Evolutionary conservation across 2,797 vertebrate genomes (phyloP).

Genomic region (Gambusia yucatana): DNA sequence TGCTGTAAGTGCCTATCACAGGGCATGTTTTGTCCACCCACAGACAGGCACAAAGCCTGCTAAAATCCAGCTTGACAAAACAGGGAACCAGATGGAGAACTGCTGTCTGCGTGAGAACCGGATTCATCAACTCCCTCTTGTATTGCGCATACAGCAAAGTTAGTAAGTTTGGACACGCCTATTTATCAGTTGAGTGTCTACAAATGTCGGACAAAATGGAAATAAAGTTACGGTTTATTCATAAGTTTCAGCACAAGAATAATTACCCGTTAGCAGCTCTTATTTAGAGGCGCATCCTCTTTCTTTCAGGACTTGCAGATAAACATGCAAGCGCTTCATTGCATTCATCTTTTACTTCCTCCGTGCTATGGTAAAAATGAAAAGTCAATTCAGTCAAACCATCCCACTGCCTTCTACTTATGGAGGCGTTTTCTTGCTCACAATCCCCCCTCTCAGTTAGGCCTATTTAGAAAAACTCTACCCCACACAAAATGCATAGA

Average conservation of each 20-base stretch:
- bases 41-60: conserved; percentile 30
- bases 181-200: neutral
- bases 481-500: conserved; percentile 10
- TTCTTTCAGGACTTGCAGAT: conserved; percentile 37
- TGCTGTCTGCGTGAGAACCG: conserved; percentile 3
- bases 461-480: conserved; percentile 13
- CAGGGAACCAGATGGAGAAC: conserved; percentile 3
- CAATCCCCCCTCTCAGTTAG: neutral
- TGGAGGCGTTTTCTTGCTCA: conserved; percentile 14
- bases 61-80: conserved; percentile 20
- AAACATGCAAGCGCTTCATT: conserved; percentile 29
- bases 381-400: conserved; percentile 4
- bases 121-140: neutral
- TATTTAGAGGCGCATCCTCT: conserved; percentile 20
- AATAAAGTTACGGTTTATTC: conserved; percentile 13
- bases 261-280: conserved; percentile 23
- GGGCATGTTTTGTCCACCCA: conserved; percentile 42
- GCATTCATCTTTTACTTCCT: conserved; percentile 29
- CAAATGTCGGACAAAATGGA: conserved; percentile 4
- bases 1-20: conserved; percentile 36
- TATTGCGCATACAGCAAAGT: neutral
- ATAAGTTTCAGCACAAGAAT: conserved; percentile 6
- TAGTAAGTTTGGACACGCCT: neutral
- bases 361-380: neutral
- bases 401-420: conserved; percentile 33